These are phyloP conservation scores for Tachina fera DNA, from an alignment of 2,888 invertebrate species.

Conservation along the genomic window DNA sequence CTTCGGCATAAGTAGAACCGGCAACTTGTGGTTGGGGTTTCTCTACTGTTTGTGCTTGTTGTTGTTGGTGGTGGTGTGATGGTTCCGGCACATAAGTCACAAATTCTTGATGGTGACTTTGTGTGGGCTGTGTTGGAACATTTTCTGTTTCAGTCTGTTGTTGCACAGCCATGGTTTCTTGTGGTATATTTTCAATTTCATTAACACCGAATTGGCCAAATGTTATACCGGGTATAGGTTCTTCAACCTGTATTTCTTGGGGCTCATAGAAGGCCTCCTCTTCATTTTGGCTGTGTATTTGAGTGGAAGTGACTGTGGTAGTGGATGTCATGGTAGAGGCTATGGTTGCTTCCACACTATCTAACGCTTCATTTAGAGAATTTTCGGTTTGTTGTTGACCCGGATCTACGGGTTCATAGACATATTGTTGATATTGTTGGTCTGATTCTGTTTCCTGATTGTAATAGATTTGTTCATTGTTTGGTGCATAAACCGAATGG, in stretches of 20 bases:
- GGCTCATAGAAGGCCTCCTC: slow-evolving; percentile 73
- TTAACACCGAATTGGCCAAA: slow-evolving; percentile 81
- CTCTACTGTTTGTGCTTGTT: slow-evolving; percentile 62
- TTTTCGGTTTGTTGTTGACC: slow-evolving; percentile 16
- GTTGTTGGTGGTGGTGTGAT: slow-evolving; percentile 53
- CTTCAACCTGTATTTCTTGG: slow-evolving; percentile 76
- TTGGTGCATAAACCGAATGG: slow-evolving; percentile 71
- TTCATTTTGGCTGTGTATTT: slow-evolving; percentile 34
- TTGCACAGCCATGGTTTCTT: slow-evolving; percentile 28
- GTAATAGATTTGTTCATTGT: slow-evolving; percentile 75
- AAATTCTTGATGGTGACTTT: slow-evolving; percentile 48
- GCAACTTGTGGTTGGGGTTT: slow-evolving; percentile 63
- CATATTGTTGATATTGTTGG: slow-evolving; percentile 73
- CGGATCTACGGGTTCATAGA: slow-evolving; percentile 41
- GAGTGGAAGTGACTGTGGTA: slow-evolving; percentile 14
- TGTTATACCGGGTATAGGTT: slow-evolving; percentile 79
- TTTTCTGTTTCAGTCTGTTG: slow-evolving; percentile 46
- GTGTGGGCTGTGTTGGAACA: slow-evolving; percentile 11
- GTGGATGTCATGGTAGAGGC: slow-evolving; percentile 72
- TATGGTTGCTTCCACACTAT: slow-evolving; percentile 76
- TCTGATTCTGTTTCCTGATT: slow-evolving; percentile 73
- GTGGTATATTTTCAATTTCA: slow-evolving; percentile 79
- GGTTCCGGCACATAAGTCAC: slow-evolving; percentile 60
- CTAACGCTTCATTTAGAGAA: slow-evolving; percentile 72
- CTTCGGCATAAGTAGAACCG: slow-evolving; percentile 81